Percentiles rank a stretch among this genome's conserved stretches.
phyloP scores from a whole-genome alignment of 2,888 invertebrate genomes.

The Lasius platythorax region DNA sequence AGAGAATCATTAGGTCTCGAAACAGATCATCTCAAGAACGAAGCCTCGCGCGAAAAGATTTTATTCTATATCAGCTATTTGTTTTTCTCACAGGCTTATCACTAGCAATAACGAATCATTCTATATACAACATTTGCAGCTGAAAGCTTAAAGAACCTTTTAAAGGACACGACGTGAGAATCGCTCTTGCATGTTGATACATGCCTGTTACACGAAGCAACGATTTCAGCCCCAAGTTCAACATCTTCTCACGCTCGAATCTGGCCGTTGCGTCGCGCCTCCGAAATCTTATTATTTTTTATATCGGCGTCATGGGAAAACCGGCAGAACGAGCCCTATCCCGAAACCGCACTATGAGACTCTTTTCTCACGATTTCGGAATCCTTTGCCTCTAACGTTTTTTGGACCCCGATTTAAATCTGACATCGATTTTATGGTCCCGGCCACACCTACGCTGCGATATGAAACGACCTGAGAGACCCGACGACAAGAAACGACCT shows the following conservation, averaged over 20 bases:
- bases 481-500: not conserved
- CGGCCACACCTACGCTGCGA: not conserved
- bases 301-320: conserved; percentile 67
- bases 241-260: conserved; percentile 80
- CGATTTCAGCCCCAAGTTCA: conserved; percentile 77
- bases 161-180: conserved; percentile 23
- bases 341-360: conserved; percentile 43
- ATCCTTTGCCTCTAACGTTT: conserved; percentile 4
- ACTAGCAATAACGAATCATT: not conserved
- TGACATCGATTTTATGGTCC: conserved; percentile 57
- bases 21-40: not conserved
- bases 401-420: conserved; percentile 43
- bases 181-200: conserved; percentile 62
- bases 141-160: conserved; percentile 80
- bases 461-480: not conserved
- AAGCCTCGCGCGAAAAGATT: not conserved
- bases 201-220: conserved; percentile 75
- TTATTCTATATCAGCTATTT: not conserved
- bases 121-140: conserved; percentile 79
- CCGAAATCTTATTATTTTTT: conserved; percentile 76
- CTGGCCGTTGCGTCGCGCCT: conserved; percentile 57
- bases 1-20: not conserved
- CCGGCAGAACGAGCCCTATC: conserved; percentile 34
- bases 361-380: conserved; percentile 63
- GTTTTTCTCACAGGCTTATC: not conserved